These are phyloP conservation scores for Eupeodes corollae DNA, from an alignment of 1,140 invertebrate species.

Conservation along the genomic window DNA sequence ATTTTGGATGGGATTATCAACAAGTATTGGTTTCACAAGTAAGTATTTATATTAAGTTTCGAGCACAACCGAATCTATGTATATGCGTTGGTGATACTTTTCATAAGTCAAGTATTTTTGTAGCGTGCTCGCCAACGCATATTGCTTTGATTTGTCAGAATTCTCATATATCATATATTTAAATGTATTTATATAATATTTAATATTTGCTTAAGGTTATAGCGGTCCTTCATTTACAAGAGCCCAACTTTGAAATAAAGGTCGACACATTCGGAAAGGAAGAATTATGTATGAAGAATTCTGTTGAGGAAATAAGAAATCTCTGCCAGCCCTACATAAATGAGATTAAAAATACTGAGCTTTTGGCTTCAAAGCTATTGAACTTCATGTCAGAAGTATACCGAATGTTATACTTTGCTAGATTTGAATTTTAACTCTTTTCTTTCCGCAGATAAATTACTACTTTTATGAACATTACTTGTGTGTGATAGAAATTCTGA, in stretches of 20 bases:
- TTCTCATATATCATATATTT: no score
- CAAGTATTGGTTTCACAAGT: constrained; percentile 29
- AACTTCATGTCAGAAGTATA: constrained; percentile 25
- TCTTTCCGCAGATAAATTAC: constrained; percentile 28
- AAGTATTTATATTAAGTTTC: neutral
- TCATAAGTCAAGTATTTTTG: no score
- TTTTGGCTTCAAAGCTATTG: constrained; percentile 21
- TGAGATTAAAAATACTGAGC: constrained; percentile 26
- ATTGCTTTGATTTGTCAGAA: no score
- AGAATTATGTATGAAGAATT: constrained; percentile 25
- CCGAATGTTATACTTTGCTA: no score
- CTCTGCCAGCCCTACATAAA: constrained; percentile 30
- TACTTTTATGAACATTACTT: constrained; percentile 36
- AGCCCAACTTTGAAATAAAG: constrained; percentile 28
- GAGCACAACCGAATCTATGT: neutral
- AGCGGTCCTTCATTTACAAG: constrained; percentile 23
- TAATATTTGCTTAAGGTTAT: constrained; percentile 6
- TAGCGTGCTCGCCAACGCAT: no score
- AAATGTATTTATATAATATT: neutral
- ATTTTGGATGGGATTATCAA: constrained; percentile 32
- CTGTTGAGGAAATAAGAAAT: constrained; percentile 20
- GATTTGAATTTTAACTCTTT: neutral
- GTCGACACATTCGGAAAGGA: constrained; percentile 28
- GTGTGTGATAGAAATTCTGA: constrained; percentile 29
- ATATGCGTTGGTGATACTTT: no score